A percentile compares a stretch with the other conserved stretches of the same genome.
Conservation (phyloP, 2,888 invertebrate genomes). For the Agrochola macilenta region DNA sequence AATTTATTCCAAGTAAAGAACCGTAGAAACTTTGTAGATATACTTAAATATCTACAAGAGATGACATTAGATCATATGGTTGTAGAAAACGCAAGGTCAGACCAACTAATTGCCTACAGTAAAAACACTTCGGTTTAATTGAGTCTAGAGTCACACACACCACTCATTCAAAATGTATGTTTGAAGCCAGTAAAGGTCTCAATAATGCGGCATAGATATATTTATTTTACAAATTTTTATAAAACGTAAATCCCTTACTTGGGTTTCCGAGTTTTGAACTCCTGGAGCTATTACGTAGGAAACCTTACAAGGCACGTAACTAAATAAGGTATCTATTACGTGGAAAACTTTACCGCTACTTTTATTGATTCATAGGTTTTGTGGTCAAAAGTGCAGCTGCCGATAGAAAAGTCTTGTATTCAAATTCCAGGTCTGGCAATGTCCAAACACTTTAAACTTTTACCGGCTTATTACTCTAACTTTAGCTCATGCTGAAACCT, state of each 20-base stretch:
- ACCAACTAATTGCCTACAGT: not conserved
- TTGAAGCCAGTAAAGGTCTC: not conserved
- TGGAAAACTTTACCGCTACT: not conserved
- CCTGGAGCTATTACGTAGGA: not conserved
- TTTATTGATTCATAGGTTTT: not conserved
- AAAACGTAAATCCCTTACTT: constrained; percentile 1
- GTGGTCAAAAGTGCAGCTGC: not conserved
- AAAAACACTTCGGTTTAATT: not conserved
- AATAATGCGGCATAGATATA: not conserved
- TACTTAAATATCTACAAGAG: not conserved
- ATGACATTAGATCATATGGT: not conserved
- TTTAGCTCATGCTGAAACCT: too few species aligned
- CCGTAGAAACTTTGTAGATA: not conserved
- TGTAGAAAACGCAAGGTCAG: constrained; percentile 11
- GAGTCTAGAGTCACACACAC: too few species aligned
- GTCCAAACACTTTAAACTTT: not conserved
- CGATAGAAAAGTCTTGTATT: not conserved
- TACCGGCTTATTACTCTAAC: not conserved
- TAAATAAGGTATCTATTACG: not conserved
- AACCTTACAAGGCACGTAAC: constrained; percentile 17
- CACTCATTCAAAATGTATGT: not conserved
- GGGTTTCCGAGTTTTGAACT: not conserved
- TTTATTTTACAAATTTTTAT: not conserved
- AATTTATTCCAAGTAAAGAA: not conserved
- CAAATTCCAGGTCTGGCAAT: not conserved